Evolutionary conservation across 2,888 invertebrate genomes (phyloP).

Genomic region (Aspidiotus rigidus): DNA sequence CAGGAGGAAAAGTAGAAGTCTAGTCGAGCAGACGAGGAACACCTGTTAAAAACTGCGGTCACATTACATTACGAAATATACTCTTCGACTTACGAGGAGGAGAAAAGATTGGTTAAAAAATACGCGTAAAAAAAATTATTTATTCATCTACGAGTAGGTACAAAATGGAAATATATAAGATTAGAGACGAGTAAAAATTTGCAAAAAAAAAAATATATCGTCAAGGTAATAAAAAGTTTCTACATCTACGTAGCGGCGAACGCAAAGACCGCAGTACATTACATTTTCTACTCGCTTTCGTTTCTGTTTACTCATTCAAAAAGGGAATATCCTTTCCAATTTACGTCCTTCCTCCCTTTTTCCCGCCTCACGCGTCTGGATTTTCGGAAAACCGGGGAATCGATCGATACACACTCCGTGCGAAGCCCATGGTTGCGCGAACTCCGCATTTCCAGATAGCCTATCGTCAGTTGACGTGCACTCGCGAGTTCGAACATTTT

Average conservation of each 20-base stretch:
- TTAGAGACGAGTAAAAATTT: not conserved
- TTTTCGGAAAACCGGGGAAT: slow-evolving; percentile 23
- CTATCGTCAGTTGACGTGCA: not conserved
- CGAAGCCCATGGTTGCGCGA: slow-evolving; percentile 19
- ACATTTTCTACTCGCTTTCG: slow-evolving; percentile 17
- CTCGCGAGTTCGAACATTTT: slow-evolving; percentile 7
- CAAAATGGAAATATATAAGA: not conserved
- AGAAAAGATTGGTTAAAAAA: not conserved
- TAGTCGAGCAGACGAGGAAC: not conserved
- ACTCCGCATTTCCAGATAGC: not conserved
- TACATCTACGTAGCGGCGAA: slow-evolving; percentile 19
- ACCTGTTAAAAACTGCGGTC: not conserved
- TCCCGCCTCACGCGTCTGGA: slow-evolving; percentile 2
- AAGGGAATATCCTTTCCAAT: slow-evolving; percentile 12
- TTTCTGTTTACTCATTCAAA: slow-evolving; percentile 25
- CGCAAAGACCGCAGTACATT: slow-evolving; percentile 22
- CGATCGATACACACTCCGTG: slow-evolving; percentile 16
- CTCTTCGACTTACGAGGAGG: not conserved
- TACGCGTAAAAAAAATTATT: not conserved
- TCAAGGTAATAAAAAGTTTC: slow-evolving; percentile 3
- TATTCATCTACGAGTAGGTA: too few species aligned
- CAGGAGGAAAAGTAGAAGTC: not conserved
- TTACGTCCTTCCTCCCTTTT: slow-evolving; percentile 17
- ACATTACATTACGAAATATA: not conserved
- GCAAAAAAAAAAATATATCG: not conserved